Conservation (phyloP, 2,888 invertebrate genomes). For the Iselma pallidipennis region DNA sequence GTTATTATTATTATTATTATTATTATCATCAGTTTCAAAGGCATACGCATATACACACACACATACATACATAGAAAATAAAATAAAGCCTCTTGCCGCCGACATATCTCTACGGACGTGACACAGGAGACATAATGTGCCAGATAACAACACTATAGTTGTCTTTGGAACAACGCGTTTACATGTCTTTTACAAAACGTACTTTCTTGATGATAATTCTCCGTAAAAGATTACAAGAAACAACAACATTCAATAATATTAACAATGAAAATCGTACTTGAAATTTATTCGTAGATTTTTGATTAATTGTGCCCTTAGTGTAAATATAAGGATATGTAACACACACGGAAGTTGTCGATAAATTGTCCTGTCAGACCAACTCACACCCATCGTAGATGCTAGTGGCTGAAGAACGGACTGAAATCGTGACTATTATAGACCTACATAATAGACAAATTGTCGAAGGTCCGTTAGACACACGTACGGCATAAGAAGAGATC, state of each 20-base stretch:
- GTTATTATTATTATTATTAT: neutral
- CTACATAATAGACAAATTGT: slow-evolving; percentile 50
- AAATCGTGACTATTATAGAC: slow-evolving; percentile 47
- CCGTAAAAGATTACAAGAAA: neutral
- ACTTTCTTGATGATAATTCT: neutral
- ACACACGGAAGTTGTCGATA: slow-evolving; percentile 51
- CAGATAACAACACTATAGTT: slow-evolving; percentile 44
- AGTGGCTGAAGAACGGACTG: slow-evolving; percentile 37
- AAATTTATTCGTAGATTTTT: no score
- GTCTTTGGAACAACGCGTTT: slow-evolving; percentile 37
- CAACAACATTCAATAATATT: slow-evolving; percentile 22
- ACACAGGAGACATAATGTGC: slow-evolving; percentile 47
- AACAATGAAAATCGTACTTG: slow-evolving; percentile 20
- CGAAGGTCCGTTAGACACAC: slow-evolving; percentile 44
- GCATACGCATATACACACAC: neutral
- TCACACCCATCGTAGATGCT: slow-evolving; percentile 45
- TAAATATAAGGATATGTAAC: slow-evolving; percentile 30
- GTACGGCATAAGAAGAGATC: slow-evolving; percentile 41
- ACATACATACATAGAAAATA: slow-evolving; percentile 19
- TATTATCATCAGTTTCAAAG: neutral
- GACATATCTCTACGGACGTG: slow-evolving; percentile 47
- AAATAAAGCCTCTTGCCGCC: slow-evolving; percentile 41
- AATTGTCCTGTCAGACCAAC: slow-evolving; percentile 49
- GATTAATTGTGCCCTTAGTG: slow-evolving; percentile 9
- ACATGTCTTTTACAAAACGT: slow-evolving; percentile 31